Base-by-base conservation (phyloP, 2,797 vertebrate genomes). In the Pseudotriccus pelzelni region DNA sequence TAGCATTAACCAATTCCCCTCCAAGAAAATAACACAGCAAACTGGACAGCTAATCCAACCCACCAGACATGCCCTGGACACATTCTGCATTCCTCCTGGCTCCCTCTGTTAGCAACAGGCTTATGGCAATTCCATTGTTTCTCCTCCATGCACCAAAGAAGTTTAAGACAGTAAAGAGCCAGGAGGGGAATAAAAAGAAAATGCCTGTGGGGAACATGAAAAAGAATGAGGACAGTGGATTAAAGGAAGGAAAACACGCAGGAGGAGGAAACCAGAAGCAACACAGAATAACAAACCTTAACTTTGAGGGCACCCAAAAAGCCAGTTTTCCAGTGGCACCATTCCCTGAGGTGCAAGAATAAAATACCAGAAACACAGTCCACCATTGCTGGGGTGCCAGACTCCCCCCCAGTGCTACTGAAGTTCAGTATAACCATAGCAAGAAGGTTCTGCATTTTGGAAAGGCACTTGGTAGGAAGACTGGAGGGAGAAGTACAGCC, bases 21-120 rank as follows among this genome's bases (percentile, higher is more conserved):
- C n/a, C 63, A 68, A 76, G 78, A 39, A 52, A 83, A 25, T 25
- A 68, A 37, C 28, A 30, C 37, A 63, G 50, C 43, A 76, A 93
- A 68, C 49, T 84, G 81, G 49, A 67, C 22, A 91, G 79, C 34
- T 80, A 87, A 82, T 30, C 46, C 60, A 87, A 56, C 63, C 55
- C 64, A 72, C 0, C 0, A 43, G 63, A 34, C 30, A 19, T 0
- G 50, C 21, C 49, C 60, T 72, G 72, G 56, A 37, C 4, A 5
- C 15, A 20, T 15, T 30, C 19, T 60, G 27, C 23, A 27, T 14
- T 64, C 44, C 72, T 64, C 2, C 41, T 23, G 36, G 20, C n/a
- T 70, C 67, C 10, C 32, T 12, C 49, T 52, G 34, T 37, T 41
- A 62, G 43, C 24, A 55, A 68, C 27, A 59, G 44, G 30, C 15